These are phyloP conservation scores for Neofelis nebulosa DNA, from an alignment of 2,113 vertebrate species.

Conservation along the genomic window DNA sequence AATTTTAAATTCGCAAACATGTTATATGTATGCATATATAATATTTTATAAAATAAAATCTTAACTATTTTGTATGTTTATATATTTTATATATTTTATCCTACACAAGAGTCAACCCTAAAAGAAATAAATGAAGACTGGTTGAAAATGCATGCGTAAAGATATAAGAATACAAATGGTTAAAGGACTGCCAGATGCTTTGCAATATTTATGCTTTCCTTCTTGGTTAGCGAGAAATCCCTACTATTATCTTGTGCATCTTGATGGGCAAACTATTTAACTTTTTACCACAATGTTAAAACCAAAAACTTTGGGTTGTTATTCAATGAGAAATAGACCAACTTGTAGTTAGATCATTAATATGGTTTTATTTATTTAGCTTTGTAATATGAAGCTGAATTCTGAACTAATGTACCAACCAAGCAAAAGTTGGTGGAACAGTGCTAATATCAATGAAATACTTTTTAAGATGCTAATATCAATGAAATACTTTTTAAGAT, in stretches of 20 bases:
- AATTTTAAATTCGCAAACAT: neutral
- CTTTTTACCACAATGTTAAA: neutral
- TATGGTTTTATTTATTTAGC: neutral
- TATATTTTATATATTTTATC: neutral
- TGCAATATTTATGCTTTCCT: neutral
- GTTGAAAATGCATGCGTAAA: neutral
- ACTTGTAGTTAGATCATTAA: neutral
- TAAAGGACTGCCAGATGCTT: neutral
- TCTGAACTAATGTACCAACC: neutral
- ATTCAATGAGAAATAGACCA: neutral
- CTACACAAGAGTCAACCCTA: neutral
- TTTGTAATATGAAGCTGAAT: neutral
- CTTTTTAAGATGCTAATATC: neutral
- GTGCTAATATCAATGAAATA: neutral
- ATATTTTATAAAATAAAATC: neutral
- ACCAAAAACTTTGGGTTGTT: neutral
- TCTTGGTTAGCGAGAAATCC: neutral
- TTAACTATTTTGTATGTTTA: neutral
- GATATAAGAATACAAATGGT: neutral
- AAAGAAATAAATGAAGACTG: neutral
- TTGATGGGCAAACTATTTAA: neutral
- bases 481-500: too few species aligned
- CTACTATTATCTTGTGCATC: neutral
- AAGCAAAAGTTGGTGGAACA: neutral
- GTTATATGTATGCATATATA: neutral